Base-by-base conservation (phyloP, 2,113 vertebrate genomes). In the Ciconia maguari region DNA sequence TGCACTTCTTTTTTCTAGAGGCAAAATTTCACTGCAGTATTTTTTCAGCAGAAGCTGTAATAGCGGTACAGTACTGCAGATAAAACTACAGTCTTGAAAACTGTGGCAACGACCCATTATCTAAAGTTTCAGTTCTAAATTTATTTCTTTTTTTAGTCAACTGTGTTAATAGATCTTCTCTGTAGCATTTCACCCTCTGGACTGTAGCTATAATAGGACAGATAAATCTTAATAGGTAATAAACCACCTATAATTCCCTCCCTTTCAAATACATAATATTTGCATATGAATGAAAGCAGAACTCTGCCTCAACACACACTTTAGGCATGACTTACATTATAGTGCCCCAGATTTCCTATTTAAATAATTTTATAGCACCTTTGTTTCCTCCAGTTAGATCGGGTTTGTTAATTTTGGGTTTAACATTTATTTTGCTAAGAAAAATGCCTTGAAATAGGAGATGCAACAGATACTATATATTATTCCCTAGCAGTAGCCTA, bases 361-460 rank as follows among this genome's bases (percentile, higher is more conserved):
- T 88, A 34, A 76, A 44, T 94, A 96, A 94, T 41, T 94, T 96
- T 86, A 84, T 72, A 94, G 38, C 61, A 38, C 54, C 66, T 90
- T 80, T 91, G 57, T 64, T 95, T 95, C 62, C 66, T 94, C 62
- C 87, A 94, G 57, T 89, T 92, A 89, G 44, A 71, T 60, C 20
- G 0, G 2, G 22, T 48, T 93, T 93, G 12, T 83, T 92, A 96
- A 96, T 93, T 95, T 97, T 80, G 72, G n/a, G 49, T 86, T 94
- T 96, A 92, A 94, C 20, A 90, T 84, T 90, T 96, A 76, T 96
- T 97, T 81, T 85, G n/a, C 44, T 89, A 95, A 89, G 94, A 94
- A 97, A 95, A 97, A 95, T 89, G 10, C 26, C 52, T 94, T 79
- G 78, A 58, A 89, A 30, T 46, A 96, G 77, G 46, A 94, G 78